Evolutionary conservation across 2,888 invertebrate genomes (phyloP), one percentile per base, ranked within the genome.

Genomic region (Meiosimyza decipiens): DNA sequence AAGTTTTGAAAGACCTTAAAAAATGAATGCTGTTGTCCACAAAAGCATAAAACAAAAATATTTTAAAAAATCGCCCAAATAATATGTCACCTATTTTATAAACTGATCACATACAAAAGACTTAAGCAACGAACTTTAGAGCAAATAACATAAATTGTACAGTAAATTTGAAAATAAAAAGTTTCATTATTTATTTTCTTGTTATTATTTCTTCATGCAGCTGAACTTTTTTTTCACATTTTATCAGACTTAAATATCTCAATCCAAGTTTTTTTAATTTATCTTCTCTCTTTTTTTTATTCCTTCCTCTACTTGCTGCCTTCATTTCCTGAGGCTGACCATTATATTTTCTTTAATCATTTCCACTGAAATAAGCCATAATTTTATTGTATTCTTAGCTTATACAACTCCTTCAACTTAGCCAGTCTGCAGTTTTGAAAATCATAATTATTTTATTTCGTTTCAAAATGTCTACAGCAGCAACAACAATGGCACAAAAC

Each of bases 281-380:
- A 28, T 57, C 22, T 18, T 9, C 6, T 11, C 28, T 22, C 12
- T 57, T 57, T 55, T n/a, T 55, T 18, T 18, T 16, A 4, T 55
- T 55, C 18, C 18, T 55, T 57, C 57, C 57, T 57, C 6, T 22
- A 28, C 64, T 51, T 22, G 18, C 64, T 51, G 28, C 51, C n/a
- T 28, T 40, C 64, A 64, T 51, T 64, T 28, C 51, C 50, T 64
- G 50, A 64, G 40, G 40, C 40, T 40, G 40, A 40, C 40, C 40
- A 40, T 40, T 40, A 40, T 40, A 40, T 40, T 70, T 52, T 16
- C 49, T 70, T 70, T 62, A 70, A 70, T 70, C 70, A 70, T 57
- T 70, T 70, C 70, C 52, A 52, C 49, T n/a, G 70, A 62, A 70
- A 59, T 57, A 16, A 52, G 51, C 40, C 33, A 40, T 9, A 63